Percentiles rank a stretch among this genome's conserved stretches.
phyloP scores from a whole-genome alignment of 2,113 vertebrate genomes.

The Rousettus leschenaultii region DNA sequence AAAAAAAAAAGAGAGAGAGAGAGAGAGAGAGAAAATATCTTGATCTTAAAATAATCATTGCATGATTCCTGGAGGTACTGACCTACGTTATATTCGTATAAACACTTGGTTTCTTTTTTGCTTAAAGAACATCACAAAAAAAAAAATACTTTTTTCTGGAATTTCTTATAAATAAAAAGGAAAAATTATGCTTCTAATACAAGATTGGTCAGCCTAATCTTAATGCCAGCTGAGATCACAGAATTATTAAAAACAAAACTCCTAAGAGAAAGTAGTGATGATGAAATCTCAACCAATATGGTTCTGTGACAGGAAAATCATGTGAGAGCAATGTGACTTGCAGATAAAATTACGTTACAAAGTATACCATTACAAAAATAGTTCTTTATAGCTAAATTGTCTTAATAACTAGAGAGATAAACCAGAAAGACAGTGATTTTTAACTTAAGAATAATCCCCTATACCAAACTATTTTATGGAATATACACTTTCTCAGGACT shows the following conservation, averaged over 20 bases:
- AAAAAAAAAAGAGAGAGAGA: conserved; percentile 41
- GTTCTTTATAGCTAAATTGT: not conserved
- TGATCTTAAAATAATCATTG: conserved; percentile 19
- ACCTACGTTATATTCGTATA: not conserved
- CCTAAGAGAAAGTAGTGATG: not conserved
- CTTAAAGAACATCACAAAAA: not conserved
- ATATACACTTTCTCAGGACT: not conserved
- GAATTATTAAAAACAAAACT: not conserved
- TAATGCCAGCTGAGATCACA: not conserved
- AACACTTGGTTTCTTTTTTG: conserved; percentile 7
- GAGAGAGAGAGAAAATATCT: not conserved
- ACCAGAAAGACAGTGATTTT: not conserved
- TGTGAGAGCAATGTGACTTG: not conserved
- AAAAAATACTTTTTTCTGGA: not conserved
- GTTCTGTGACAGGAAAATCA: not conserved
- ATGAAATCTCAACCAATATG: not conserved
- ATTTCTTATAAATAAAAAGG: not conserved
- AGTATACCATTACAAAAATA: not conserved
- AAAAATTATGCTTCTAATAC: not conserved
- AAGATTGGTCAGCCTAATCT: not conserved
- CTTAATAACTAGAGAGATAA: not conserved
- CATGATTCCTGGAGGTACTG: not conserved
- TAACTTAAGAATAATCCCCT: not conserved
- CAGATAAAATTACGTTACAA: not conserved
- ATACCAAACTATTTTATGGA: not conserved